phyloP scores from a whole-genome alignment of 2,797 vertebrate species.

The Tokudaia tokunoshimensis region DNA sequence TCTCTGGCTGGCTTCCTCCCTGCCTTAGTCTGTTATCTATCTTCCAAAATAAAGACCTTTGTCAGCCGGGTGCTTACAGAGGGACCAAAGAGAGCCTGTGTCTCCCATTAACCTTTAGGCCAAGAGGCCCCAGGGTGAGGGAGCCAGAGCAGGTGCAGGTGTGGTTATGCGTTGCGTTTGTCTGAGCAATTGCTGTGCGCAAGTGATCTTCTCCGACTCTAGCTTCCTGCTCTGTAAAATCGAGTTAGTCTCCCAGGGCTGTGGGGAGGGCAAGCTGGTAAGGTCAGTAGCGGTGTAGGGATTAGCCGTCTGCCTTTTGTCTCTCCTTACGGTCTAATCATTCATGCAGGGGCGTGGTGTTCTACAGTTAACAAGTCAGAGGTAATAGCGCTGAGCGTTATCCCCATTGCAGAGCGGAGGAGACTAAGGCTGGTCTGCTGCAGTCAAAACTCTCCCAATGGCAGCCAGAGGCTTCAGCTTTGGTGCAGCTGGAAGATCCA shows the following conservation, averaged over 20 bases:
- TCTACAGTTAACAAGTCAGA: background rate
- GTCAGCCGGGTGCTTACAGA: background rate
- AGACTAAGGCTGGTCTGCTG: background rate
- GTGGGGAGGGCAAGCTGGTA: background rate
- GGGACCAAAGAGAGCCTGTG: background rate
- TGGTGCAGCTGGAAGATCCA: background rate
- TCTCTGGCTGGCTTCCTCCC: background rate
- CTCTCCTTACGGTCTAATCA: background rate
- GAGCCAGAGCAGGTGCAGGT: background rate
- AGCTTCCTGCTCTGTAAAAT: constrained; percentile 7
- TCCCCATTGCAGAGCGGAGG: constrained; percentile 3
- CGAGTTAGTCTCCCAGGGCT: background rate
- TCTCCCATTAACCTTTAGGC: background rate
- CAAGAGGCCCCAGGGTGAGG: background rate
- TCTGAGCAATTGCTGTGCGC: background rate
- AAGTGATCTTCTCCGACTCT: constrained; percentile 12
- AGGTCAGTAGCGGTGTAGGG: background rate
- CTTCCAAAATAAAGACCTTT: background rate
- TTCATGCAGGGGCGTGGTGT: background rate
- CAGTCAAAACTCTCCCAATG: background rate
- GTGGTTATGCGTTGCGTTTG: background rate
- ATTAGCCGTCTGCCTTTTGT: background rate
- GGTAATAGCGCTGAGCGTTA: background rate
- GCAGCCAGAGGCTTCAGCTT: background rate
- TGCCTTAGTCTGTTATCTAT: background rate